These are phyloP conservation scores for Tyrannus savana DNA, from an alignment of 2,113 vertebrate species.

Conservation along the genomic window DNA sequence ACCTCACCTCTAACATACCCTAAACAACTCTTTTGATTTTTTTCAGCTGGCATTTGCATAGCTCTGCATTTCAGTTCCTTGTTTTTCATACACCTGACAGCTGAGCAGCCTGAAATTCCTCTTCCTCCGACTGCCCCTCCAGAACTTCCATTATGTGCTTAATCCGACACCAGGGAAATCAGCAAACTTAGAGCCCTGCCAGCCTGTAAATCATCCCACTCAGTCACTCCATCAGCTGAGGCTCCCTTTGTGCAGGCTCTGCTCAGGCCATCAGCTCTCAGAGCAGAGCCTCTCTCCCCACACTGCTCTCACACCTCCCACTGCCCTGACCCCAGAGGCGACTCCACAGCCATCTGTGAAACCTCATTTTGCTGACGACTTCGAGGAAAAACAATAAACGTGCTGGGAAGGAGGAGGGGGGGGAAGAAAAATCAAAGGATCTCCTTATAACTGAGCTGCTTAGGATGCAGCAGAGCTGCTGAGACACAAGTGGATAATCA, in stretches of 20 bases:
- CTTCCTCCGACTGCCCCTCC: neutral
- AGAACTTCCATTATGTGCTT: neutral
- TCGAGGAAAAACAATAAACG: neutral
- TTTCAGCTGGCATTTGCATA: neutral
- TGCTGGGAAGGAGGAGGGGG: neutral
- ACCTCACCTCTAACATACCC: neutral
- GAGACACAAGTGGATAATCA: neutral
- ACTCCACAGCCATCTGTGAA: neutral
- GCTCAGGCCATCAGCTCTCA: neutral
- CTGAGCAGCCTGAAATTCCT: neutral
- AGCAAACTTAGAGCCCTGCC: neutral
- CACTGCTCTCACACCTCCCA: neutral
- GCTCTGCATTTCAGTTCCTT: neutral
- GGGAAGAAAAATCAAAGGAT: neutral
- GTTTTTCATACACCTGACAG: neutral
- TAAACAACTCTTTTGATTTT: neutral
- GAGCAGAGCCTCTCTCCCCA: neutral
- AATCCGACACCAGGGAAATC: neutral
- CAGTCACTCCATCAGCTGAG: neutral
- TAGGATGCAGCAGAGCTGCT: neutral
- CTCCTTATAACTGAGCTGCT: neutral
- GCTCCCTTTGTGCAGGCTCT: neutral
- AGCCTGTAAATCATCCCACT: neutral
- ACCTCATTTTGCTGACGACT: neutral
- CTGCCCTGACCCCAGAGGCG: neutral